Base-by-base conservation (phyloP, 2,797 vertebrate genomes). In the Neoniphon sammara region DNA sequence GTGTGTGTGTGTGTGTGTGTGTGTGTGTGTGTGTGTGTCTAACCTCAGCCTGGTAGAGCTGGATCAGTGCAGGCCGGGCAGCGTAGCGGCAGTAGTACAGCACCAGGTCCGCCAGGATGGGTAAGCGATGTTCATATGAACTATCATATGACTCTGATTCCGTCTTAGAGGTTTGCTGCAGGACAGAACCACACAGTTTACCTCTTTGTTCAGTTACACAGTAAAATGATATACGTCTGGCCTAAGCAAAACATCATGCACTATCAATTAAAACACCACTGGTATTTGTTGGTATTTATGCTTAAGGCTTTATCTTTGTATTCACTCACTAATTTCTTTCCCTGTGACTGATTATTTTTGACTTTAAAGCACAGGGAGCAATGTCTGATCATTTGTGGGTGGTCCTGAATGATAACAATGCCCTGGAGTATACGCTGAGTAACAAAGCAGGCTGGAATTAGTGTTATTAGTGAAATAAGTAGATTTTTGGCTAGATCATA, bases 11-110 rank as follows among this genome's bases (percentile, higher is more conserved):
- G n/a, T 73, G n/a, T 70, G 14, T 73, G 18, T 53, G 42, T 25
- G 44, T 36, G 47, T 59, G 49, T 12, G 42, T 25, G 10, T 46
- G 34, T 31, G 17, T 46, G 36, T 75, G 14, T 62, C 80, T 84
- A 70, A 99, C 97, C 96, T 99, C 96, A 0, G 96, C 95, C 90
- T 97, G 97, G 78, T 98, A 99, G 71, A 99, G 95, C 89, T 98
- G 98, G 84, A 99, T 93, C 62, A 99, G 93, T 60, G 97, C 84
- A 0, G 96, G 95, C 4, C 94, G 92, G 0, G 91, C 75, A 2
- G 98, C 98, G 0, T 96, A 93, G 67, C 98, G 96, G 82, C 97
- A 98, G 82, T 99, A 99, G 85, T 99, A 99, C 21, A 98, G 94
- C 54, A 99, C 93, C 95, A 99, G 92, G 84, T 99, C 97, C 0